Evolutionary conservation across 2,888 invertebrate species (phyloP).

Genomic region (Neocrepidodera transversa): DNA sequence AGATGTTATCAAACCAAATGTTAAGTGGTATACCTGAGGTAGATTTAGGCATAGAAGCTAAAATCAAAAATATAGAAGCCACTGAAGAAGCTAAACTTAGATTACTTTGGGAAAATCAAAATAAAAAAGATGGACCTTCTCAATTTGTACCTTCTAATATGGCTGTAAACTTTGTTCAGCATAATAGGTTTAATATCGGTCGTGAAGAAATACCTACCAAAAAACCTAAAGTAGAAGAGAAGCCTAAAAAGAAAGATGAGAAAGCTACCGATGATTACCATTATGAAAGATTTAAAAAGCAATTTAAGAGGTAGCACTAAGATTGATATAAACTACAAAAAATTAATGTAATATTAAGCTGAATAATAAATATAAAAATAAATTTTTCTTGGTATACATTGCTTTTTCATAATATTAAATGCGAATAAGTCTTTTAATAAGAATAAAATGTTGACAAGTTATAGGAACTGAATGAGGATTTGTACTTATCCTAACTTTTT

Average conservation of each 20-base stretch:
- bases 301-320: constrained; percentile 78
- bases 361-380: too few relatives aligned
- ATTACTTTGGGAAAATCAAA: constrained; percentile 85
- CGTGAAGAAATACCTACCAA: constrained; percentile 68
- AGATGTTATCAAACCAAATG: constrained; percentile 99
- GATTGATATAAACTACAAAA: background rate
- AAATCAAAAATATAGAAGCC: constrained; percentile 98
- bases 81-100: constrained; percentile 98
- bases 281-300: constrained; percentile 95
- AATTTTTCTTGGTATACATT: too few relatives aligned
- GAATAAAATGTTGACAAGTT: too few relatives aligned
- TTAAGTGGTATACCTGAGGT: constrained; percentile 99
- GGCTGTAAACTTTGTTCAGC: constrained; percentile 98
- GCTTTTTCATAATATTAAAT: too few relatives aligned
- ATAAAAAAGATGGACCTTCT: constrained; percentile 91
- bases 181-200: constrained; percentile 94
- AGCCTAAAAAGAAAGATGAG: constrained; percentile 79
- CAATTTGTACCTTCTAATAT: constrained; percentile 97
- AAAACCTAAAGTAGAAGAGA: constrained; percentile 65
- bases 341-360: too few relatives aligned
- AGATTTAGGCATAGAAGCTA: constrained; percentile 98
- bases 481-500: too few relatives aligned
- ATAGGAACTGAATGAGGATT: too few relatives aligned
- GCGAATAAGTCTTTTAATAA: too few relatives aligned
- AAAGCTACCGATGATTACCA: constrained; percentile 97